Evolutionary conservation across 1,140 invertebrate species (phyloP).

Genomic region (Anastatus disparis): DNA sequence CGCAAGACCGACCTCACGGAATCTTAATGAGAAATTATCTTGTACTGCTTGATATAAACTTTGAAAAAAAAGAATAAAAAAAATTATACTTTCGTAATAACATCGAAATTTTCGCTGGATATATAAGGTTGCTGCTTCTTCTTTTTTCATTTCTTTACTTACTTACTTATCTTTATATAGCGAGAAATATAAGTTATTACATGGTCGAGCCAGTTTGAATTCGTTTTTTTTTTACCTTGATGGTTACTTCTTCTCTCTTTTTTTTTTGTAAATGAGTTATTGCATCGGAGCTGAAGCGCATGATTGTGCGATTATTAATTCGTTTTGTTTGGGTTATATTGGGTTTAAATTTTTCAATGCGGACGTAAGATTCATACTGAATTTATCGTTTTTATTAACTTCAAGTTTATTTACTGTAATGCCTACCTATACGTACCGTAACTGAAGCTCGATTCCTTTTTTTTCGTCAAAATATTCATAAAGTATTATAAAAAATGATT

Average conservation of each 20-base stretch:
- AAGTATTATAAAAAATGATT: too few relatives aligned
- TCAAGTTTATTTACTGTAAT: background rate
- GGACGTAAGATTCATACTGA: background rate
- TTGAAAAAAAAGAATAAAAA: background rate
- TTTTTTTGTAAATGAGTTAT: slow-evolving; percentile 28
- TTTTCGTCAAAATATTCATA: too few relatives aligned
- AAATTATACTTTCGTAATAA: slow-evolving; percentile 14
- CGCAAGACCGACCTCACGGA: slow-evolving; percentile 55
- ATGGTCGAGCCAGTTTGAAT: background rate
- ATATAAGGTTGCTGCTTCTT: slow-evolving; percentile 9
- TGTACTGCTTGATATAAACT: too few relatives aligned
- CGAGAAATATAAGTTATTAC: slow-evolving; percentile 14
- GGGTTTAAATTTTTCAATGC: background rate
- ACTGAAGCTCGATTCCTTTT: too few relatives aligned
- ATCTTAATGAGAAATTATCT: slow-evolving; percentile 62
- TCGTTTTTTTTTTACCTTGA: background rate
- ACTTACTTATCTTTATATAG: background rate
- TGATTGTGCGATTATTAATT: slow-evolving; percentile 28
- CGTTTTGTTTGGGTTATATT: background rate
- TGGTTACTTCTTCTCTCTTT: background rate
- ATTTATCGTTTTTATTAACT: background rate
- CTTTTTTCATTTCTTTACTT: background rate
- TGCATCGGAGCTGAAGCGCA: background rate
- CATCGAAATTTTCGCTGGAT: slow-evolving; percentile 4
- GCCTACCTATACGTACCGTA: background rate